Evolutionary conservation across 2,888 invertebrate genomes (phyloP), one percentile per base, ranked within the genome.

Genomic region (Leptinotarsa tumamoca): DNA sequence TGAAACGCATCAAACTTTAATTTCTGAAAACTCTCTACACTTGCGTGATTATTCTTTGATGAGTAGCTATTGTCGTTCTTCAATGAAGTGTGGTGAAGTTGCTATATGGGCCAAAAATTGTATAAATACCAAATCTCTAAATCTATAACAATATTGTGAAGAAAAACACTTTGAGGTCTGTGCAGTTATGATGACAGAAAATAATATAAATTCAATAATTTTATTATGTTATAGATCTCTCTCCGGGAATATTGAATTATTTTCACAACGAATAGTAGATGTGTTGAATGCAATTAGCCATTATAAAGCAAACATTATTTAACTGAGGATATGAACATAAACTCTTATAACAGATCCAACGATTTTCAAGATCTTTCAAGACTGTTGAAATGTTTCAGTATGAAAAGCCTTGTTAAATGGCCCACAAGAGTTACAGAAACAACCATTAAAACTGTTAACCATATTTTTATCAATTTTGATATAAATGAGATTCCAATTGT

Each of bases 271-370:
- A 4, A 27, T 27, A 27, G 27, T 27, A 27, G 27, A 68, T 68
- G 52, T 51, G 21, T 68, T 51, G 68, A 68, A 68, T 68, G 51
- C 68, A 50, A 68, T 68, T 23, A 68, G 68, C 68, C 21, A 68
- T 50, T 5, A 68, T 68, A 51, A 68, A 21, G 52, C 68, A 21
- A 50, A 51, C 5, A 50, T 68, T 17, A 21, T 51, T 68, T 51
- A 68, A 68, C 68, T 68, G 50, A 27, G 52, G 68, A 68, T 68
- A 23, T 52, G 52, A 68, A 68, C 51, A 68, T 68, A 68, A 3
- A 68, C 51, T 68, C 23, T 13, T 68, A 68, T 51, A 68, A 68
- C 21, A 50, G 18, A 68, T 68, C 68, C 23, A 68, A 68, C 4
- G 68, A 52, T 18, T 51, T 68, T 50, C 15, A 51, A 51, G 23